phyloP scores from a whole-genome alignment of 2,113 vertebrate species.

The human (Homo sapiens) region GRCh38 chr1:200342501-200343000 shows the following conservation, averaged over 20 bases:
- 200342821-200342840: neutral
- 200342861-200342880: neutral
- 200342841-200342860: neutral
- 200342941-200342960: neutral
- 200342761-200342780: neutral
- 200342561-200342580: neutral
- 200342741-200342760: neutral
- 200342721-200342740: neutral
- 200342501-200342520: neutral
- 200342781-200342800: neutral
- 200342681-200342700: neutral
- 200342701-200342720: neutral
- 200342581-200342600: neutral
- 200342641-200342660: neutral
- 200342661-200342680: neutral
- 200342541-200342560: neutral
- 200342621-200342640: neutral
- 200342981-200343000: neutral
- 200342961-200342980: neutral
- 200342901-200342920: neutral
- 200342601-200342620: neutral
- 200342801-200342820: neutral
- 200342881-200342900: neutral
- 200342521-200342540: neutral
- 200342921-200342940: neutral